A percentile compares a stretch with the other conserved stretches of the same genome.
Conservation (phyloP, 2,113 vertebrate genomes). For the Dascyllus trimaculatus region DNA sequence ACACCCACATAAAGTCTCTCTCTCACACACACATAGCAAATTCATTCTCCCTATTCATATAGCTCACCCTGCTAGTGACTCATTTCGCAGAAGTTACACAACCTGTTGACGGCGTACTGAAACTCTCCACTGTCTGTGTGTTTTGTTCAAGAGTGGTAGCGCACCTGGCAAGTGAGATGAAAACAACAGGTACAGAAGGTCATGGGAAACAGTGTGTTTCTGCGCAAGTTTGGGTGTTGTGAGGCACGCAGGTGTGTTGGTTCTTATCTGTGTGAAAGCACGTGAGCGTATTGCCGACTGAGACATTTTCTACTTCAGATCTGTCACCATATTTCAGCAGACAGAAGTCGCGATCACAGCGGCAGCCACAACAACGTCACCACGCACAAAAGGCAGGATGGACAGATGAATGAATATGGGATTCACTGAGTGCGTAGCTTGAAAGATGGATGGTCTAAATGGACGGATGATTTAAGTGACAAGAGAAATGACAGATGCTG, state of each 20-base stretch:
- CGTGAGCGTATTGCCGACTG: background rate
- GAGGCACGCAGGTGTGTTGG: conserved; percentile 59
- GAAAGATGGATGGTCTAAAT: conserved; percentile 73
- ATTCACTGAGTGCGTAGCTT: conserved; percentile 43
- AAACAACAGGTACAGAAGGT: conserved; percentile 52
- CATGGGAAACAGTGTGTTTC: conserved; percentile 47
- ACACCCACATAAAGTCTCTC: conserved; percentile 14
- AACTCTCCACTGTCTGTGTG: conserved; percentile 21
- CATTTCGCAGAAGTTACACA: conserved; percentile 52
- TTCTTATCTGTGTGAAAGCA: conserved; percentile 38
- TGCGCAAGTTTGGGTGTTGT: conserved; percentile 12
- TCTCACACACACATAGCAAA: conserved; percentile 51
- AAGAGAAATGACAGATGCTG: conserved; percentile 70
- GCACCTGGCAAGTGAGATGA: conserved; percentile 39
- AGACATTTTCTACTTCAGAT: conserved; percentile 41
- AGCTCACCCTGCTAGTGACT: conserved; percentile 11
- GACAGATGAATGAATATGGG: conserved; percentile 64
- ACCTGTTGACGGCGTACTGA: conserved; percentile 45
- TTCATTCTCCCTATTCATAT: conserved; percentile 49
- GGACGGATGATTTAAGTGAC: conserved; percentile 74
- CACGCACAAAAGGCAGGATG: conserved; percentile 56
- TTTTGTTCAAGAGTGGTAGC: background rate
- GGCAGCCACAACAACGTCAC: conserved; percentile 35
- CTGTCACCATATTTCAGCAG: conserved; percentile 58
- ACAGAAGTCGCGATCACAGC: conserved; percentile 46